Evolutionary conservation across 2,113 vertebrate genomes (phyloP).

Genomic region (Merops nubicus): DNA sequence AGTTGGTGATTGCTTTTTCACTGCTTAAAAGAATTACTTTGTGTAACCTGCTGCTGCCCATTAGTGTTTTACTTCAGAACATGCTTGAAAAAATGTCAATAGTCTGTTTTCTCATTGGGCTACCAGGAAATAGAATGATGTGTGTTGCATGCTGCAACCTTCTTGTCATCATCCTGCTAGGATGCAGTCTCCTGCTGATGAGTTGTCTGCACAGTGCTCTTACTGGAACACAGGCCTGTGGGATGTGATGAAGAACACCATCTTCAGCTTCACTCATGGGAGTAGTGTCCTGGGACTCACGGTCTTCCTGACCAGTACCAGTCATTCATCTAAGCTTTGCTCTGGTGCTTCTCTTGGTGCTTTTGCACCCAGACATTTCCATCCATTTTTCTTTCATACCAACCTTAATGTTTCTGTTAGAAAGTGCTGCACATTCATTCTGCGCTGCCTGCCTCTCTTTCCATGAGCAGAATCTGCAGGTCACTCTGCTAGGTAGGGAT

Average conservation of each 20-base stretch:
- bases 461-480: background rate
- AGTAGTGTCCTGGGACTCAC: accelerated
- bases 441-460: background rate
- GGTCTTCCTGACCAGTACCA: background rate
- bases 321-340: background rate
- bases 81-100: background rate
- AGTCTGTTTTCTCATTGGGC: background rate
- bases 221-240: background rate
- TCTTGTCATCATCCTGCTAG: background rate
- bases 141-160: background rate
- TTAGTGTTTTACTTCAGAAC: background rate
- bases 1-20: background rate
- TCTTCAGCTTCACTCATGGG: background rate
- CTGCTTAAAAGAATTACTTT: background rate
- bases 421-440: background rate
- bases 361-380: background rate
- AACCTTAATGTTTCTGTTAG: background rate
- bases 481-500: background rate
- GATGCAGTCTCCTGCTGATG: background rate
- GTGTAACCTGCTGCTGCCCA: background rate
- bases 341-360: background rate
- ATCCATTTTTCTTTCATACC: background rate
- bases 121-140: background rate
- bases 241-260: accelerated
- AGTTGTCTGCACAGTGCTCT: background rate